Evolutionary conservation across 2,888 invertebrate species (phyloP), one percentile per base, ranked within the genome.

Genomic region (Philereme vetulata): DNA sequence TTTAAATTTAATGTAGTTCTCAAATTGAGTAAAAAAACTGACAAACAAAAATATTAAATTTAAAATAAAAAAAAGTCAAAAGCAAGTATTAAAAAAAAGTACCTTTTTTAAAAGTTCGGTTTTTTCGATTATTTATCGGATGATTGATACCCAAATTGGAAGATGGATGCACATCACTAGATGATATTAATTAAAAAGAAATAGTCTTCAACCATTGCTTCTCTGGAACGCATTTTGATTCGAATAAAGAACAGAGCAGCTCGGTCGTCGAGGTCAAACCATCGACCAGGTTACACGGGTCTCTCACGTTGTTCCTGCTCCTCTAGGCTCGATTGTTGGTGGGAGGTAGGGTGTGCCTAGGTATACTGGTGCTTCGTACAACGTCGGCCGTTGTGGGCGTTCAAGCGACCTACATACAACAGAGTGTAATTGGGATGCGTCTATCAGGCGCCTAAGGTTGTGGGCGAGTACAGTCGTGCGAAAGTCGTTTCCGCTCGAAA

Each of bases 401-500:
- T 77, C 83, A 76, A 74, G 75, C 87, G 90, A 87, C 90, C 90
- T 86, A 90, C 89, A 90, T 88, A 85, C 90, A 85, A 89, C 88
- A 88, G 88, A 84, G 83, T 85, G 85, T 87, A 90, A 90, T 90
- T 86, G 83, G 80, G 89, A 89, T 83, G 85, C 89, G 89, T 82
- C 89, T 81, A 77, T 66, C 82, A 85, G 89, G 89, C 90, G 90
- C 90, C 88, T 74, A 79, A 81, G 84, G 84, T 81, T 62, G 71
- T 58, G 83, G 83, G 83, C 84, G 82, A 80, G 64, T 67, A 73
- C 71, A 80, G 82, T 87, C 81, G 76, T 78, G 75, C 66, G 70
- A 61, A 69, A 68, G 7, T 21, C 44, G 21, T 44, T 44, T 44
- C 21, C 44, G 44, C 21, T 44, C 10, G 6, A 44, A 7, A 11